These are phyloP conservation scores for Hipposideros armiger DNA, from an alignment of 2,113 vertebrate species.

Conservation along the genomic window DNA sequence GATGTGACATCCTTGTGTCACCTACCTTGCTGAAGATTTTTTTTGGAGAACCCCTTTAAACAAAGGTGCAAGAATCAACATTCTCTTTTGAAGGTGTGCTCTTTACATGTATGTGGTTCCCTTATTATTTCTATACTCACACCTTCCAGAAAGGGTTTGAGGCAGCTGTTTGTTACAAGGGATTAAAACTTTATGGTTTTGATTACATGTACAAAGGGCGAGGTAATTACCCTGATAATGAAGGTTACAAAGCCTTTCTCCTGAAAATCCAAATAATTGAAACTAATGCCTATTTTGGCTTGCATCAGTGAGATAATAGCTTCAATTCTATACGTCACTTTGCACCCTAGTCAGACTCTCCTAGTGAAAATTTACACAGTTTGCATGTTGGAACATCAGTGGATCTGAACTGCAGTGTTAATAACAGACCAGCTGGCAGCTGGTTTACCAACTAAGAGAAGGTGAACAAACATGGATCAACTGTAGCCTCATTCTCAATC, in stretches of 20 bases:
- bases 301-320: slow-evolving; percentile 38
- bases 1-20: not conserved
- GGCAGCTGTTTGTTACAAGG: not conserved
- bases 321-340: not conserved
- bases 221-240: slow-evolving; percentile 63
- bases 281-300: slow-evolving; percentile 72
- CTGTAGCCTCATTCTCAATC: not conserved
- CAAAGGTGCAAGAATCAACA: not conserved
- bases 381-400: not conserved
- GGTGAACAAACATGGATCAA: not conserved
- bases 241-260: slow-evolving; percentile 70
- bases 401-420: not conserved
- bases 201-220: slow-evolving; percentile 27
- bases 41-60: not conserved
- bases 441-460: not conserved
- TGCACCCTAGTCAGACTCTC: not conserved
- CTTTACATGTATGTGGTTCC: rapidly evolving
- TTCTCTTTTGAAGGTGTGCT: not conserved
- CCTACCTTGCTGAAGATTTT: not conserved
- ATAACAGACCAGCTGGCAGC: not conserved
- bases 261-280: slow-evolving; percentile 73
- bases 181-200: slow-evolving; percentile 56
- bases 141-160: not conserved
- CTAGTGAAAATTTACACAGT: not conserved
- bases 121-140: not conserved